Conservation (phyloP, 2,113 vertebrate genomes). For the Centropristis striata region DNA sequence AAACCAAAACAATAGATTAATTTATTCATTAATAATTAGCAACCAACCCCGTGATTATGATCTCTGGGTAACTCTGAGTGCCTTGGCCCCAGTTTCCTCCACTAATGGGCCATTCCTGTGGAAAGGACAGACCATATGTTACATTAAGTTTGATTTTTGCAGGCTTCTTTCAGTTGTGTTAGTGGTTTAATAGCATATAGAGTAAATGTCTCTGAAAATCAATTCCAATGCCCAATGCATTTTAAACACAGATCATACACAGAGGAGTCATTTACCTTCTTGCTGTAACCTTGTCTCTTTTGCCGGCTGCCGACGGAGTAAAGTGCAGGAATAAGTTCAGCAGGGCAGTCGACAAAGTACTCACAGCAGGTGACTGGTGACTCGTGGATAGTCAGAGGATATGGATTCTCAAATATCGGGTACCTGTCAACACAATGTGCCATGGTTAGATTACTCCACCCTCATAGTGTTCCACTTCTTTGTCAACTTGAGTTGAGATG, state of each 20-base stretch:
- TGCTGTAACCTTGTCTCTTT: constrained; percentile 98
- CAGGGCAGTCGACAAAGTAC: constrained; percentile 97
- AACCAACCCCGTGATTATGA: constrained; percentile 98
- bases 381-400: constrained; percentile 85
- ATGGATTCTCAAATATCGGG: constrained; percentile 86
- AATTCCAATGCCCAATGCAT: neutral
- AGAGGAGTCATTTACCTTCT: constrained; percentile 88
- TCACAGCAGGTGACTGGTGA: constrained; percentile 94
- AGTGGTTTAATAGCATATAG: neutral
- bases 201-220: no score
- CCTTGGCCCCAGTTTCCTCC: constrained; percentile 98
- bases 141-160: neutral
- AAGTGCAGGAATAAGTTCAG: constrained; percentile 96
- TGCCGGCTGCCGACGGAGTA: constrained; percentile 96
- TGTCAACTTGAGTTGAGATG: neutral
- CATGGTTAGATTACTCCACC: neutral
- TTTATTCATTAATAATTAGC: neutral
- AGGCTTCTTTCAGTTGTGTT: neutral
- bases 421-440: constrained; percentile 72
- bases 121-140: constrained; percentile 3
- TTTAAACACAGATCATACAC: neutral
- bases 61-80: constrained; percentile 96
- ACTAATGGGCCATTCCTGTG: constrained; percentile 96
- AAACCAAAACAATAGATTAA: neutral
- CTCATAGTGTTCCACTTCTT: neutral